Base-by-base conservation (phyloP, 2,113 vertebrate genomes). In the Pluvialis apricaria region DNA sequence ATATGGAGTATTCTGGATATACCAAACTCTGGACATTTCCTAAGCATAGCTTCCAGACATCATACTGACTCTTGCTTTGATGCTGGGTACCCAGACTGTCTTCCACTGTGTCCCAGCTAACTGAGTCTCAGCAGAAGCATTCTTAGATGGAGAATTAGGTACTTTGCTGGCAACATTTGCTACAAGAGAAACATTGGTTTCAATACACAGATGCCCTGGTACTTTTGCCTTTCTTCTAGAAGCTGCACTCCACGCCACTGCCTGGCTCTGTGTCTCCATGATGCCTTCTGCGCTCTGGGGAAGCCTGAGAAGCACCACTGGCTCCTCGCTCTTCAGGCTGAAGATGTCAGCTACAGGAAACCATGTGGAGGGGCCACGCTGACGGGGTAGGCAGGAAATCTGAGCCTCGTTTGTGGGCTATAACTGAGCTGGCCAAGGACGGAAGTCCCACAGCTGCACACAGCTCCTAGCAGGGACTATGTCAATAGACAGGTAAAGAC, bases 341-440 rank as follows among this genome's bases (percentile, higher is more conserved):
- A 69, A 84, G 89, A 38, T 87, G 86, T 81, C 55, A 85, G 93
- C 58, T 26, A 93, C 94, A 96, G 96, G 96, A 97, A 97, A 75
- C 93, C 52, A 42, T 13, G 61, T 69, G 10, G 84, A 97, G 96
- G 87, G 96, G 96, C 96, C 96, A 10, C 2, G 3, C 44, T 4
- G 91, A 77, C 64, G 93, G 95, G 96, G 90, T 7, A 75, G 83
- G 89, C 95, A 97, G 96, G 96, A 97, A 97, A 96, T 44, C 91
- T 70, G 94, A 97, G 94, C 93, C 82, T 60, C 1, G 0, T 15
- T 21, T 89, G 91, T 29, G 81, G 84, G 81, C 95, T 79, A 66
- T n/a, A 84, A 32, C 31, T 0, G 2, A 76, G 85, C 80, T 13
- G 51, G 85, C 38, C 2, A 2, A 40, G 26, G 83, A 95, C n/a